Conservation (phyloP, 2,888 invertebrate genomes). For the Diaperis boleti region DNA sequence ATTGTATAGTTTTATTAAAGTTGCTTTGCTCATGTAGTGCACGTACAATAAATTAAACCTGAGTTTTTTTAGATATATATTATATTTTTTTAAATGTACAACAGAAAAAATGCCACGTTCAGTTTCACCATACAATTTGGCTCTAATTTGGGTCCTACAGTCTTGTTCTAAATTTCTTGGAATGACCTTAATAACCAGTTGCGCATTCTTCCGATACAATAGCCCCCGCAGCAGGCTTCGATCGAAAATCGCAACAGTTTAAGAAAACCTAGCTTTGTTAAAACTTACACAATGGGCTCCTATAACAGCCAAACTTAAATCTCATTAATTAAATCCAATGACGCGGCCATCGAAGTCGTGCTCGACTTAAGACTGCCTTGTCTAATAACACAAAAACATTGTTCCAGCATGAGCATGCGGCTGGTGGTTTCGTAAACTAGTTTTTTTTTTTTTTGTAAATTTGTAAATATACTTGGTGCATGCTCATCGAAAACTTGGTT, state of each 20-base stretch:
- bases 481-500: constrained; percentile 47
- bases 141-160: too few species aligned
- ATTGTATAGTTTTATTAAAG: too few species aligned
- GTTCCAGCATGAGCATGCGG: constrained; percentile 60
- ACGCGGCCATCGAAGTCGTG: constrained; percentile 11
- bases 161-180: too few species aligned
- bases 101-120: too few species aligned
- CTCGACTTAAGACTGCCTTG: constrained; percentile 4
- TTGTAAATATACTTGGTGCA: constrained; percentile 43
- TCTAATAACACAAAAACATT: constrained; percentile 57
- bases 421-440: constrained; percentile 31
- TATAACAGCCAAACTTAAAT: background rate
- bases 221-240: too few species aligned
- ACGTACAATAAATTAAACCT: too few species aligned
- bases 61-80: too few species aligned
- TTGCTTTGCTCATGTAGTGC: too few species aligned
- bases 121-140: too few species aligned
- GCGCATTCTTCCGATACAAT: too few species aligned
- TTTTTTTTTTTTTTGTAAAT: constrained; percentile 17
- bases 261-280: background rate
- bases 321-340: constrained; percentile 15
- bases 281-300: background rate
- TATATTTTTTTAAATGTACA: too few species aligned
- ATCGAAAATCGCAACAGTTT: background rate
- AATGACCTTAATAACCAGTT: too few species aligned